Percentiles rank a stretch among this genome's conserved stretches.
Conservation (phyloP, 2,888 invertebrate species). For the Spodoptera littoralis region DNA sequence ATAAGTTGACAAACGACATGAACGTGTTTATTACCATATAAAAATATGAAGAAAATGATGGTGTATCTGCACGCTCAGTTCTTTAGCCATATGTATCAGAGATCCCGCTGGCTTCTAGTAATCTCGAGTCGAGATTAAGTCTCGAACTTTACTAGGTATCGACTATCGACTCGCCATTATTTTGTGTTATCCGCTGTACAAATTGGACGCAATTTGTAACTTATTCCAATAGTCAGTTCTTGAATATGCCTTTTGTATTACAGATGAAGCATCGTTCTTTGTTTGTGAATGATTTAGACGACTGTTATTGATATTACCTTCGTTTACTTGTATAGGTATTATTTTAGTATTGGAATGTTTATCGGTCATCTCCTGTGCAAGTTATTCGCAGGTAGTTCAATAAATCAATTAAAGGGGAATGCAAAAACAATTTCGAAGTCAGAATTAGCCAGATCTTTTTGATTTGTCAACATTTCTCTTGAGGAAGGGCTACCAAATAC, state of each 20-base stretch:
- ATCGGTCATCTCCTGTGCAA: too few relatives aligned
- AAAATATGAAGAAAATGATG: too few relatives aligned
- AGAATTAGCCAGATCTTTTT: too few relatives aligned
- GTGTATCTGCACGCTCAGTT: background rate
- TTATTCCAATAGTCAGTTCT: conserved; percentile 54
- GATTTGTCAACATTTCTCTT: too few relatives aligned
- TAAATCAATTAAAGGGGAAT: too few relatives aligned
- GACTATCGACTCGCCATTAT: conserved; percentile 75
- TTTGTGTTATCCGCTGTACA: conserved; percentile 68
- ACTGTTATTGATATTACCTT: conserved; percentile 4
- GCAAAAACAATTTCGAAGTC: too few relatives aligned
- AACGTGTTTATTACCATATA: too few relatives aligned
- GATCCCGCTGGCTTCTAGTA: conserved; percentile 62
- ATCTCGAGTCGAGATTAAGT: conserved; percentile 82
- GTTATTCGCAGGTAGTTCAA: too few relatives aligned
- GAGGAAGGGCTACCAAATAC: too few relatives aligned
- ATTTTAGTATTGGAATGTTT: background rate
- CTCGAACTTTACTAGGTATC: conserved; percentile 78
- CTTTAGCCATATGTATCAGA: conserved; percentile 30
- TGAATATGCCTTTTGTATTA: conserved; percentile 39
- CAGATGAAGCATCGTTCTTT: conserved; percentile 18
- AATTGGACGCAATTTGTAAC: conserved; percentile 64
- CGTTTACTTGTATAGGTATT: background rate
- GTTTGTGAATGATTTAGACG: conserved; percentile 12
- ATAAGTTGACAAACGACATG: too few relatives aligned